Percentiles rank a stretch among this genome's conserved stretches.
These are phyloP conservation scores for Pionites leucogaster DNA, from an alignment of 2,113 vertebrate species.

Conservation along the genomic window DNA sequence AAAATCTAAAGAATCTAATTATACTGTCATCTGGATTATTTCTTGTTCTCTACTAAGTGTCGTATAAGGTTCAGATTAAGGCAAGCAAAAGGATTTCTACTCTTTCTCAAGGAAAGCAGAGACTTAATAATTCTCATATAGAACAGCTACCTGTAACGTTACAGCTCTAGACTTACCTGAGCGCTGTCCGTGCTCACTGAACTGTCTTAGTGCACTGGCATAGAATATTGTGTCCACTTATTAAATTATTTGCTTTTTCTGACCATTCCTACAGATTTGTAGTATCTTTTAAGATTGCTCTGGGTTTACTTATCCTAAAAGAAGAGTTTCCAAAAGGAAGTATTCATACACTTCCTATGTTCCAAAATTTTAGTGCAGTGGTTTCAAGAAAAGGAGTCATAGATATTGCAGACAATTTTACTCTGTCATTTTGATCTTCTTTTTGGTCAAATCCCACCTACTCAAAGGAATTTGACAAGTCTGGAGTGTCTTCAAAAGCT, in stretches of 20 bases:
- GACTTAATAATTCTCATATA: background rate
- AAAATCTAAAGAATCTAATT: background rate
- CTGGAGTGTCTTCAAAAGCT: background rate
- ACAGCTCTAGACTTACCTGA: background rate
- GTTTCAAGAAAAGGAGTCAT: background rate
- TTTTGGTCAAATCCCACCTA: background rate
- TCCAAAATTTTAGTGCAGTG: background rate
- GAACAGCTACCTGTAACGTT: background rate
- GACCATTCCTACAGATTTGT: background rate
- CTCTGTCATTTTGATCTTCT: background rate
- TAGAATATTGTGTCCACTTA: background rate
- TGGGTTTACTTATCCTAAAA: background rate
- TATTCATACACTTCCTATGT: background rate
- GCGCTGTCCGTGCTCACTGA: fast-evolving
- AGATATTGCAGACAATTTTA: background rate
- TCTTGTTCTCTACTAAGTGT: background rate
- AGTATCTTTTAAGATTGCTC: background rate
- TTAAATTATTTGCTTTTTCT: background rate
- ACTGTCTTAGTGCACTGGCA: background rate
- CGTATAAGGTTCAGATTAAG: background rate
- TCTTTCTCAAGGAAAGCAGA: background rate
- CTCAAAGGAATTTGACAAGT: background rate
- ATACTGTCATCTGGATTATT: background rate
- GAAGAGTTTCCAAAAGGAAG: background rate
- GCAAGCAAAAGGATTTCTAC: background rate